Conservation (phyloP, 2,888 invertebrate genomes). For the Platypus cylindrus region DNA sequence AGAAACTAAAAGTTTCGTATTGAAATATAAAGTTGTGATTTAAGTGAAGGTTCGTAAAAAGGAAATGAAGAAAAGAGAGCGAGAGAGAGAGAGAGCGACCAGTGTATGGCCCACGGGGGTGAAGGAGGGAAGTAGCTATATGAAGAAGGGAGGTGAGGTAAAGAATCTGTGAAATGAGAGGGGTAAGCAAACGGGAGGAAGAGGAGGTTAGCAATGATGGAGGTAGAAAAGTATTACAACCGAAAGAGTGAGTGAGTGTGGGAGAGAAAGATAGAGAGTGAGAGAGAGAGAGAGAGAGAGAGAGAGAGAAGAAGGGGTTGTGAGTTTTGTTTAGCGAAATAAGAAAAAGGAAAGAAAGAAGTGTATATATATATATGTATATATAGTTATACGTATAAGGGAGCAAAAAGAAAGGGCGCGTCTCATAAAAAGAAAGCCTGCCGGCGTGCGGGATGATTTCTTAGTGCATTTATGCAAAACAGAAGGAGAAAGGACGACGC, state of each 20-base stretch:
- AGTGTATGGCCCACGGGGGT: constrained; percentile 1
- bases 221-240: too few relatives aligned
- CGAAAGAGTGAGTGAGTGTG: constrained; percentile 2
- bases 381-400: too few relatives aligned
- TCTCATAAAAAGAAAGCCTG: constrained; percentile 27
- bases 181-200: too few relatives aligned
- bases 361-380: too few relatives aligned
- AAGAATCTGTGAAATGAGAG: too few relatives aligned
- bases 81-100: neutral
- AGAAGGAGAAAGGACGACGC: constrained; percentile 24
- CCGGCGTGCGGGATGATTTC: constrained; percentile 26
- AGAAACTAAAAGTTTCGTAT: constrained; percentile 8
- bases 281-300: neutral
- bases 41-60: constrained; percentile 17
- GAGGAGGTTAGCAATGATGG: too few relatives aligned
- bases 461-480: constrained; percentile 37
- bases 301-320: constrained; percentile 19
- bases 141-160: too few relatives aligned
- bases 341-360: constrained; percentile 25
- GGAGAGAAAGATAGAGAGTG: constrained; percentile 6
- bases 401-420: constrained; percentile 29
- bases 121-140: constrained; percentile 7
- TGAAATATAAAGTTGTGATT: constrained; percentile 18
- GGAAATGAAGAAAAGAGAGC: constrained; percentile 7
- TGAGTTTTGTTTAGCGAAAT: constrained; percentile 24